Base-by-base conservation (phyloP, 2,113 vertebrate genomes). In the Festucalex cinctus region DNA sequence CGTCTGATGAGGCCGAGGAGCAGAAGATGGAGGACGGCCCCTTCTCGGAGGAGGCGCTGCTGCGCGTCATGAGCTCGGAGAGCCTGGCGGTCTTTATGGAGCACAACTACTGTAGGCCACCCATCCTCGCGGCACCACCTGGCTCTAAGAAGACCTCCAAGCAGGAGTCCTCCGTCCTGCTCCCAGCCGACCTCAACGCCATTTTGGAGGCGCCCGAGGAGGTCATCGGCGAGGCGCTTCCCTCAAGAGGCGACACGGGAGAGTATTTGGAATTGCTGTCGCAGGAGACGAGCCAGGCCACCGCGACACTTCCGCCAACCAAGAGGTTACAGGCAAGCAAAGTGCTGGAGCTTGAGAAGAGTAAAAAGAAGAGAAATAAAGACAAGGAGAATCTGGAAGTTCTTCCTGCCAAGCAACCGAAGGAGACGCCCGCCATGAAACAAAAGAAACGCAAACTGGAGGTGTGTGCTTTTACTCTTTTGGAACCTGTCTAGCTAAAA, bases 51-150 rank as follows among this genome's bases (percentile, higher is more conserved):
- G 86, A 88, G 63, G 61, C 80, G 0, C 69, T 87, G 61, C 71
- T 85, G 13, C 75, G 70, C 41, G 16, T 72, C 13, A 76, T 88
- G 70, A 82, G 83, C 70, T 64, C 86, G 66, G 71, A 89, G 73
- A 87, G 90, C 68, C 73, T 89, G 32, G 75, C 90, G 32, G 88
- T 94, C 49, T 72, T 94, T 5, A 83, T 93, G 79, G 95, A 96
- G 78, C 95, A 96, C 89, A 96, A 94, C 88, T 96, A 96, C 51
- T 93, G 92, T 73, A 91, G 91, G 75, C 86, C 92, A 0, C 57
- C 91, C 5, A 79, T 89, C 24, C 85, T 86, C 46, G 35, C 80
- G 9, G 53, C 59, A 2, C 61, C 78, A 5, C 43, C 82, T 2
- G 41, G 63, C 26, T 69, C 76, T 75, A 90, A 82, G 74, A 79